phyloP scores from a whole-genome alignment of 2,888 invertebrate species.

The Dascillus cervinus region DNA sequence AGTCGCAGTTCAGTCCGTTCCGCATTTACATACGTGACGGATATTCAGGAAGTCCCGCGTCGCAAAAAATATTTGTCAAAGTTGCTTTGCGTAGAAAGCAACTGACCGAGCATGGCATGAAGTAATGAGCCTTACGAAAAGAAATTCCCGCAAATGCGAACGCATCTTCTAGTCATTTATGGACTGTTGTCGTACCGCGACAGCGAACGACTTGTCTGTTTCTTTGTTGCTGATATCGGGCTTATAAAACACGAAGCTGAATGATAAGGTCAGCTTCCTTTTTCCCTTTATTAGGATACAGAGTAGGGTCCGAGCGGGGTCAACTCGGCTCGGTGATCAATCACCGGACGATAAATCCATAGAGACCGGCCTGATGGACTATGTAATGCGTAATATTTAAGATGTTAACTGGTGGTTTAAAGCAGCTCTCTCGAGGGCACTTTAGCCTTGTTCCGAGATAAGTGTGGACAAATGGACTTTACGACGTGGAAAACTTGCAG shows the following conservation, averaged over 20 bases:
- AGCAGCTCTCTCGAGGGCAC: conserved; percentile 37
- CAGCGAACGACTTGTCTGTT: conserved; percentile 28
- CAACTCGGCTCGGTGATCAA: conserved; percentile 38
- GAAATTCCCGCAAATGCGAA: conserved; percentile 41
- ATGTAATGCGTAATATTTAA: conserved; percentile 43
- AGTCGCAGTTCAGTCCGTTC: conserved; percentile 16
- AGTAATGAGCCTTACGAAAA: conserved; percentile 37
- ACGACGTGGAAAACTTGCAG: neutral
- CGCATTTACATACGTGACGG: conserved; percentile 32
- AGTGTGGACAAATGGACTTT: conserved; percentile 23
- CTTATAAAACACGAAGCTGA: conserved; percentile 36
- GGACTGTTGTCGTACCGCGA: conserved; percentile 33
- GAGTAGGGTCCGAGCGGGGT: conserved; percentile 28
- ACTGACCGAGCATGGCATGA: conserved; percentile 33
- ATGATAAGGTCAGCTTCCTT: conserved; percentile 33
- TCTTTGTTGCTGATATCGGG: conserved; percentile 15
- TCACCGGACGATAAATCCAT: conserved; percentile 35
- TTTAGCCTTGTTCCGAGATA: conserved; percentile 24
- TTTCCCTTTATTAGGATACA: conserved; percentile 35
- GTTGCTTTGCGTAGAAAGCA: conserved; percentile 38
- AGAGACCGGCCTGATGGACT: conserved; percentile 27
- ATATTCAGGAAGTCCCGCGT: conserved; percentile 31
- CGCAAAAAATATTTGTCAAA: conserved; percentile 34
- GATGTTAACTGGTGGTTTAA: conserved; percentile 43
- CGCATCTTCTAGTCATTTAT: conserved; percentile 39